These are phyloP conservation scores for Orycteropus afer DNA, from an alignment of 2,113 vertebrate species.

Conservation along the genomic window DNA sequence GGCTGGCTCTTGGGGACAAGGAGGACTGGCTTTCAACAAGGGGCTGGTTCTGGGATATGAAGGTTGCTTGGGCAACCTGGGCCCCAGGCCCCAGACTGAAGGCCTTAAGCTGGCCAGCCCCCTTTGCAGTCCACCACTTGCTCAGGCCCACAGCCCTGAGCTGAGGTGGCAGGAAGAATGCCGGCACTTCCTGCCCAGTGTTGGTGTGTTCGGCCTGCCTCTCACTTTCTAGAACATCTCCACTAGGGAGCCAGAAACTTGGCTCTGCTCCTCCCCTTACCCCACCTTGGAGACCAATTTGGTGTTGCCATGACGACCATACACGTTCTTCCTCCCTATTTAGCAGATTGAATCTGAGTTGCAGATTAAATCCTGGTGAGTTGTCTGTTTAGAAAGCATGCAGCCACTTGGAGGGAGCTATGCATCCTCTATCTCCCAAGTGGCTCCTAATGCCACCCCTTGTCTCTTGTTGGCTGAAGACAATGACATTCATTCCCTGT, in stretches of 20 bases:
- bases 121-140: background rate
- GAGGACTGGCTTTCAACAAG: background rate
- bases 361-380: slow-evolving; percentile 22
- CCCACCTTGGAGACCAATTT: slow-evolving; percentile 36
- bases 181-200: too few relatives aligned
- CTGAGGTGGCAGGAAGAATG: background rate
- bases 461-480: background rate
- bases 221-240: background rate
- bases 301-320: slow-evolving; percentile 79
- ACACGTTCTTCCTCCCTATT: slow-evolving; percentile 61
- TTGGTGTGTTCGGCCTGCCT: background rate
- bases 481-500: background rate
- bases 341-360: slow-evolving; percentile 34
- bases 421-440: background rate
- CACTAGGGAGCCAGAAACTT: slow-evolving; percentile 2
- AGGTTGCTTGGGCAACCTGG: background rate
- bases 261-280: background rate
- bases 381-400: slow-evolving; percentile 1
- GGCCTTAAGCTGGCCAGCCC: background rate
- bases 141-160: background rate
- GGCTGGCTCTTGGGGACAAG: background rate
- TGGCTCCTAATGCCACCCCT: background rate
- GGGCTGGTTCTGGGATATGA: background rate
- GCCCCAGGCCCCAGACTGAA: background rate
- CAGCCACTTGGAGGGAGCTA: background rate